Conservation (phyloP, 2,888 invertebrate genomes). For the Orthonychiurus folsomi region DNA sequence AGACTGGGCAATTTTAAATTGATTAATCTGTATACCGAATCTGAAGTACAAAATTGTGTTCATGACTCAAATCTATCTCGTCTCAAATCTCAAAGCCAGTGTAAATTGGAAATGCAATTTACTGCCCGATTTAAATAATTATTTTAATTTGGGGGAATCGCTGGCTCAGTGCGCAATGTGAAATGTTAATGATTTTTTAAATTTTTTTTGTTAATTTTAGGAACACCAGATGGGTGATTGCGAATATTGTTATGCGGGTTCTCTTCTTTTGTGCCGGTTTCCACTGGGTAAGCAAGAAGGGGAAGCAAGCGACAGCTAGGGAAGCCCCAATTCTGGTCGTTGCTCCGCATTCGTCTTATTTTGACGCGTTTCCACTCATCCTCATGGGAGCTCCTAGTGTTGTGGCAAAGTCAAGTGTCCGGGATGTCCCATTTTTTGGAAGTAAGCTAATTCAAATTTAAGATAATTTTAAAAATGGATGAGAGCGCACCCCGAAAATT, state of each 20-base stretch:
- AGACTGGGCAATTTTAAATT: no score
- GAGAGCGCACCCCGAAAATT: neutral
- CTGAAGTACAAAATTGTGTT: no score
- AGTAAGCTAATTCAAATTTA: conserved; percentile 54
- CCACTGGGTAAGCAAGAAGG: conserved; percentile 66
- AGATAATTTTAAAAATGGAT: no score
- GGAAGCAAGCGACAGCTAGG: conserved; percentile 60
- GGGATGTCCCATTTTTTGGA: conserved; percentile 76
- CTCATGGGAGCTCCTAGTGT: conserved; percentile 60
- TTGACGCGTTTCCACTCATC: conserved; percentile 51
- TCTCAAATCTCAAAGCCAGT: no score
- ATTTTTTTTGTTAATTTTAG: conserved; percentile 18
- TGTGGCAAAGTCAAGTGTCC: conserved; percentile 79
- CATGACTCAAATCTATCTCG: no score
- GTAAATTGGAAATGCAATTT: no score
- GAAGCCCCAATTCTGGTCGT: conserved; percentile 78
- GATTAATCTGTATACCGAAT: no score
- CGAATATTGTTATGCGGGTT: conserved; percentile 53
- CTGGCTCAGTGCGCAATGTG: no score
- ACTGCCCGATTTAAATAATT: no score
- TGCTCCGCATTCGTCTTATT: conserved; percentile 85
- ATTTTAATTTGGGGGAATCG: no score
- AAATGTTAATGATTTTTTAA: no score
- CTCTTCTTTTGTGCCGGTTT: conserved; percentile 75
- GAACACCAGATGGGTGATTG: conserved; percentile 22